Evolutionary conservation across 53 echinoderm and acorn worm species (phyloP).

Genomic region (Paracentrotus lividus): DNA sequence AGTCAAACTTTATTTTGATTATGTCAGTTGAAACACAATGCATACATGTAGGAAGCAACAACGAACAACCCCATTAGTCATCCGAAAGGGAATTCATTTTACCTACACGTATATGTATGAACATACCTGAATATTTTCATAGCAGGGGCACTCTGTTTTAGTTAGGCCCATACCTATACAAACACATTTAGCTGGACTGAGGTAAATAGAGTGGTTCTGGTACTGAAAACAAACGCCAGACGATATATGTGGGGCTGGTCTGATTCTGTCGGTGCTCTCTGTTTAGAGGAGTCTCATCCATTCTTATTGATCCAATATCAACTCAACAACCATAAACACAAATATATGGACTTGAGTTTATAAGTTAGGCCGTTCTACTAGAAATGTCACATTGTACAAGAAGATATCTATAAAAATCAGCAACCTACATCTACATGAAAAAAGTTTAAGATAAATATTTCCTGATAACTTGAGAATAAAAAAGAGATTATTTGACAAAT

Average conservation of each 20-base stretch:
- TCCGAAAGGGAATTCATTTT: background rate
- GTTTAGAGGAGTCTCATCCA: background rate
- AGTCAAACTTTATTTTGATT: background rate
- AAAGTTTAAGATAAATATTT: background rate
- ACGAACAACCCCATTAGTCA: background rate
- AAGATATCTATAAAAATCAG: too few relatives aligned
- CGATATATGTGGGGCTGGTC: slow-evolving; percentile 1
- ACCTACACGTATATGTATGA: too few relatives aligned
- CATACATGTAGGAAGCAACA: background rate
- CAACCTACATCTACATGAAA: too few relatives aligned
- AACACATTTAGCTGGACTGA: slow-evolving; percentile 33
- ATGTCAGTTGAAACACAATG: background rate
- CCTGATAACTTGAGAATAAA: background rate
- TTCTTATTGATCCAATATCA: background rate
- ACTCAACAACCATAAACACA: background rate
- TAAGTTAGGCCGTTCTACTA: background rate
- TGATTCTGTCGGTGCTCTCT: slow-evolving; percentile 15
- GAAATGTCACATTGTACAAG: too few relatives aligned
- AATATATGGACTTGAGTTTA: background rate
- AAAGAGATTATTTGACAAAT: background rate
- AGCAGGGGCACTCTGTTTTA: slow-evolving; percentile 24
- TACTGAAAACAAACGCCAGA: slow-evolving; percentile 20
- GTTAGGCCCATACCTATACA: slow-evolving; percentile 36
- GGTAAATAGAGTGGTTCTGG: slow-evolving; percentile 30
- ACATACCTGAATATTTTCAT: slow-evolving; percentile 45